Conservation (phyloP, 1,140 invertebrate genomes). For the Zaprionus nigranus region DNA sequence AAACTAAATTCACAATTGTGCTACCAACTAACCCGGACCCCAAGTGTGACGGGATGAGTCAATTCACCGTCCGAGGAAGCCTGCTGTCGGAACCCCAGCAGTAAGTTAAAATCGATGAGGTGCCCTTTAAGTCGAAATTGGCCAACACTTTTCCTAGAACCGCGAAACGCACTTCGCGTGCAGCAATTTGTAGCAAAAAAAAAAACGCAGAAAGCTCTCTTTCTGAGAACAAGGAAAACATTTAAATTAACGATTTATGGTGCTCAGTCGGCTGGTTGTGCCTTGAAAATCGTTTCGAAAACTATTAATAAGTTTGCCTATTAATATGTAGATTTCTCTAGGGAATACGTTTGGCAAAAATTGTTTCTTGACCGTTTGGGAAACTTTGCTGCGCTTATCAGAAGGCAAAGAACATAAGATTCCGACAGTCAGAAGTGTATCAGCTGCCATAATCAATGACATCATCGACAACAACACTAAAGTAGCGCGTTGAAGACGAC, state of each 20-base stretch:
- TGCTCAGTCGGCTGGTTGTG: constrained; percentile 11
- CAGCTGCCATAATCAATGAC: constrained; percentile 51
- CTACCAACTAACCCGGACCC: constrained; percentile 49
- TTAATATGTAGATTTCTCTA: neutral
- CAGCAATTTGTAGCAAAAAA: constrained; percentile 18
- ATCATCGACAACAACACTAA: constrained; percentile 64
- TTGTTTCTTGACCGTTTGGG: too few relatives aligned
- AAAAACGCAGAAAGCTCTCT: neutral
- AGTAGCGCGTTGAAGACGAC: constrained; percentile 50
- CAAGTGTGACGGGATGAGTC: constrained; percentile 36
- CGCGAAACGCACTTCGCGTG: constrained; percentile 46
- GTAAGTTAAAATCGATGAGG: constrained; percentile 66
- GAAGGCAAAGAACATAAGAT: neutral
- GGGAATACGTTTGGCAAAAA: neutral
- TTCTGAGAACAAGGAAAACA: neutral
- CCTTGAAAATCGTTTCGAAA: neutral
- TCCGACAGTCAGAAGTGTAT: constrained; percentile 4
- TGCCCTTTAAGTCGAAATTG: constrained; percentile 7
- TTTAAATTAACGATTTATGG: constrained; percentile 36
- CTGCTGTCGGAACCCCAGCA: constrained; percentile 49
- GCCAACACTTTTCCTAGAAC: constrained; percentile 5
- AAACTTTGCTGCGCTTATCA: neutral
- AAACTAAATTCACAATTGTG: constrained; percentile 50
- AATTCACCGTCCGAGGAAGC: constrained; percentile 43
- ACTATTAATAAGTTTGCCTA: constrained; percentile 12